phyloP scores from a whole-genome alignment of 2,888 invertebrate species.

The Rhopalosiphum nymphaeae region DNA sequence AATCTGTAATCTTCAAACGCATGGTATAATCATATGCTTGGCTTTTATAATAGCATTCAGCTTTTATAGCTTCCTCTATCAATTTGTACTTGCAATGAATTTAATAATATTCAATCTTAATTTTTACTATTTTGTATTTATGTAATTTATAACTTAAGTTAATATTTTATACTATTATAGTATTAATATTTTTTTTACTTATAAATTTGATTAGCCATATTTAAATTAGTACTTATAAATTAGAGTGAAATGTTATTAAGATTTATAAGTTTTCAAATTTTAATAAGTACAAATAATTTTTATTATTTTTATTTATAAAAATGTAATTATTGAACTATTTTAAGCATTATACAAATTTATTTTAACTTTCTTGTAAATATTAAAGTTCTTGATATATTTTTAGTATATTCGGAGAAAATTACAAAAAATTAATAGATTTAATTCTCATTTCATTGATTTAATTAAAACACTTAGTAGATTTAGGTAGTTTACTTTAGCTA shows the following conservation, averaged over 20 bases:
- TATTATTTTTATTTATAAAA: neutral
- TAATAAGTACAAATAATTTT: neutral
- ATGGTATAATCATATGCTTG: conserved; percentile 17
- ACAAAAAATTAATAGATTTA: neutral
- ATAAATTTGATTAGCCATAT: neutral
- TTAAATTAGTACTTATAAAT: neutral
- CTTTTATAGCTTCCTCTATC: neutral
- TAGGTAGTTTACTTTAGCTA: neutral
- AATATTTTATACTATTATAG: neutral
- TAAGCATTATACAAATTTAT: neutral
- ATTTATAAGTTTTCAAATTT: neutral
- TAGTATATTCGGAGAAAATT: neutral
- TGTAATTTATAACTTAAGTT: neutral
- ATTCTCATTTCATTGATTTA: too few relatives aligned
- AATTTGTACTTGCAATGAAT: neutral
- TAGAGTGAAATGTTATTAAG: neutral
- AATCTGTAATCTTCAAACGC: neutral
- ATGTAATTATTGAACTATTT: neutral
- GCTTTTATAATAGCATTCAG: conserved; percentile 8
- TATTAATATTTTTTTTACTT: neutral
- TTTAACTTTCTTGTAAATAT: neutral
- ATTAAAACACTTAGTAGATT: too few relatives aligned
- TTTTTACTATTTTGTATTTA: neutral
- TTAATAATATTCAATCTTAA: neutral
- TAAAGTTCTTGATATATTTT: neutral